phyloP scores from a whole-genome alignment of 2,888 invertebrate species.

The Drosophila multiciliata region DNA sequence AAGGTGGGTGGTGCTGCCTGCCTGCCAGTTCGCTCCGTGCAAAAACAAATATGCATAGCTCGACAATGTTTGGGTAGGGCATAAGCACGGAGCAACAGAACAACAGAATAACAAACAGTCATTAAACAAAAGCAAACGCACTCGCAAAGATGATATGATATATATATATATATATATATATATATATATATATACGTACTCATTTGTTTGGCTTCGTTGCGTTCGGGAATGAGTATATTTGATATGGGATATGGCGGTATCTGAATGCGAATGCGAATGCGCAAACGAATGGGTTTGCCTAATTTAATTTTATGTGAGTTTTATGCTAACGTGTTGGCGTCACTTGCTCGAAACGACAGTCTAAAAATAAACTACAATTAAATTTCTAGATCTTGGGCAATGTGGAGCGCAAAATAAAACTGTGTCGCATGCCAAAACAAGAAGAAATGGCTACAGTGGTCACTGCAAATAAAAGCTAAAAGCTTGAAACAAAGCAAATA shows the following conservation, averaged over 20 bases:
- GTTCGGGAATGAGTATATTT: conserved; percentile 13
- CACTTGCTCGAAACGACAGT: conserved; percentile 28
- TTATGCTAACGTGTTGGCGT: conserved; percentile 73
- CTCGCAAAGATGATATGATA: conserved; percentile 43
- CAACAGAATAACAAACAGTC: conserved; percentile 57
- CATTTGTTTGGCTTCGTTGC: conserved; percentile 63
- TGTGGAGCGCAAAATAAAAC: conserved; percentile 27
- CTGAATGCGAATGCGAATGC: conserved; percentile 1
- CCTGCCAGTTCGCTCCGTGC: conserved; percentile 40
- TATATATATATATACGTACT: conserved; percentile 31
- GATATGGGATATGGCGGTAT: conserved; percentile 11
- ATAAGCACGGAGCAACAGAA: conserved; percentile 34
- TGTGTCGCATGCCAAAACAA: conserved; percentile 45
- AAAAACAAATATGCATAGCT: conserved; percentile 60
- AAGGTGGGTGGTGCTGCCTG: conserved; percentile 2
- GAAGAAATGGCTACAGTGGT: conserved; percentile 10
- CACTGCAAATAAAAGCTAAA: not conserved
- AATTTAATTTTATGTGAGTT: conserved; percentile 61
- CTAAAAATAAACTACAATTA: conserved; percentile 48
- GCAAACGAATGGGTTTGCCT: conserved; percentile 13
- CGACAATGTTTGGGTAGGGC: conserved; percentile 71
- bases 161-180: conserved; percentile 1
- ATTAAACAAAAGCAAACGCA: conserved; percentile 49
- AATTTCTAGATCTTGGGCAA: conserved; percentile 38
- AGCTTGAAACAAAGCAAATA: not conserved